These are phyloP conservation scores for Drosophila trichaetosa DNA, from an alignment of 2,888 invertebrate genomes.

Conservation along the genomic window DNA sequence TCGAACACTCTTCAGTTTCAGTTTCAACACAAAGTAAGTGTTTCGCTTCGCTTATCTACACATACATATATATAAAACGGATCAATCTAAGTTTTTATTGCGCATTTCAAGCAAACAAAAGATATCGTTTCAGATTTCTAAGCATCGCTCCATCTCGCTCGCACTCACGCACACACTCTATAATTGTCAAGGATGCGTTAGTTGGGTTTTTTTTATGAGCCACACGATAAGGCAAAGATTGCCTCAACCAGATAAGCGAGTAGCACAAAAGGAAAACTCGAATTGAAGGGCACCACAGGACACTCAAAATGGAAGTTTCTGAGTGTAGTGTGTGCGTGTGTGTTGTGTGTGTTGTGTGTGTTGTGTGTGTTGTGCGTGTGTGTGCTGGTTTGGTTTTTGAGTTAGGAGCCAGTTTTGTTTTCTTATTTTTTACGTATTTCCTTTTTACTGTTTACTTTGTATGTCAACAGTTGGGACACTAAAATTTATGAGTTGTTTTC, in stretches of 20 bases:
- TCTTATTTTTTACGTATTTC: slow-evolving; percentile 12
- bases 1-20: not conserved
- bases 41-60: slow-evolving; percentile 37
- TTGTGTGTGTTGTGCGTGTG: not conserved
- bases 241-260: slow-evolving; percentile 29
- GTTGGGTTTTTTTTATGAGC: slow-evolving; percentile 31
- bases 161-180: not conserved
- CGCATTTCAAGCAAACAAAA: slow-evolving; percentile 52
- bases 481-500: slow-evolving; percentile 55
- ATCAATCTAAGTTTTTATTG: slow-evolving; percentile 55
- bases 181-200: slow-evolving; percentile 31
- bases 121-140: slow-evolving; percentile 48
- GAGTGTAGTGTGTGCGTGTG: not conserved
- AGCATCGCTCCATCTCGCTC: slow-evolving; percentile 25
- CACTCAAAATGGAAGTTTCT: slow-evolving; percentile 34
- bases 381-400: slow-evolving; percentile 34
- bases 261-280: slow-evolving; percentile 9
- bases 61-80: slow-evolving; percentile 4
- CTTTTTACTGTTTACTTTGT: slow-evolving; percentile 52
- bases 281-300: slow-evolving; percentile 40
- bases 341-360: not conserved
- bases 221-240: slow-evolving; percentile 48
- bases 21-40: slow-evolving; percentile 8
- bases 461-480: slow-evolving; percentile 55
- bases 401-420: slow-evolving; percentile 38